Evolutionary conservation across 2,797 vertebrate species (phyloP).

Genomic region (Chromobotia macracanthus): DNA sequence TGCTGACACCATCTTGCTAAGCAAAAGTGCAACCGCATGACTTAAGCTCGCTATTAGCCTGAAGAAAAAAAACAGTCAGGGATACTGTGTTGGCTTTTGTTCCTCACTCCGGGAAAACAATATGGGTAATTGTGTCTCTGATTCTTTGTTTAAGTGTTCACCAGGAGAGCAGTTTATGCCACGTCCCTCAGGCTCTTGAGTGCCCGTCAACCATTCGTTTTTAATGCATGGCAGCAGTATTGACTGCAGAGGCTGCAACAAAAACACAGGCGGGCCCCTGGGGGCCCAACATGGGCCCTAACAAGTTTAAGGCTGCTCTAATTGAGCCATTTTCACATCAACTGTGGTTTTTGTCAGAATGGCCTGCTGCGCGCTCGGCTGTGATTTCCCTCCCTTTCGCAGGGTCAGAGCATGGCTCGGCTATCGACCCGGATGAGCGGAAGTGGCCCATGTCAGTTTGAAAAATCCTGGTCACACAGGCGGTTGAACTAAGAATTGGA

Average conservation of each 20-base stretch:
- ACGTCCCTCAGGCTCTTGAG: slow-evolving; percentile 68
- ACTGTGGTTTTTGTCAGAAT: slow-evolving; percentile 73
- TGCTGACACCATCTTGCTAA: slow-evolving; percentile 65
- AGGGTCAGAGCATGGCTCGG: slow-evolving; percentile 59
- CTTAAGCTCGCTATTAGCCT: slow-evolving; percentile 71
- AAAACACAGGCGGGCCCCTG: slow-evolving; percentile 58
- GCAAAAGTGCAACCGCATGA: slow-evolving; percentile 60
- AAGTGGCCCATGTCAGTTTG: slow-evolving; percentile 62
- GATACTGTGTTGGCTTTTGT: slow-evolving; percentile 64
- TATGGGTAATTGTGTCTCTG: slow-evolving; percentile 74
- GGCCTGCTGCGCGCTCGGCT: slow-evolving; percentile 61
- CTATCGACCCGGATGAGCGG: slow-evolving; percentile 61
- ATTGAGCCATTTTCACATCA: slow-evolving; percentile 81
- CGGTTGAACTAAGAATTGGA: not conserved
- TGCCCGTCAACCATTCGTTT: slow-evolving; percentile 71
- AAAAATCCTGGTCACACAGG: slow-evolving; percentile 36
- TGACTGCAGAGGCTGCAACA: slow-evolving; percentile 66
- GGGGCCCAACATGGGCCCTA: slow-evolving; percentile 68
- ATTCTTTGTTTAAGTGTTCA: slow-evolving; percentile 79
- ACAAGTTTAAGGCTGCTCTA: slow-evolving; percentile 75
- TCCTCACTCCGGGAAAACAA: slow-evolving; percentile 73
- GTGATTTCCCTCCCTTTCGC: slow-evolving; percentile 60
- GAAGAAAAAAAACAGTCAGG: slow-evolving; percentile 64
- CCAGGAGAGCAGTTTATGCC: slow-evolving; percentile 76
- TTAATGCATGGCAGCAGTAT: slow-evolving; percentile 78